Base-by-base conservation (phyloP, 2,113 vertebrate genomes). In the Semnornis frantzii region DNA sequence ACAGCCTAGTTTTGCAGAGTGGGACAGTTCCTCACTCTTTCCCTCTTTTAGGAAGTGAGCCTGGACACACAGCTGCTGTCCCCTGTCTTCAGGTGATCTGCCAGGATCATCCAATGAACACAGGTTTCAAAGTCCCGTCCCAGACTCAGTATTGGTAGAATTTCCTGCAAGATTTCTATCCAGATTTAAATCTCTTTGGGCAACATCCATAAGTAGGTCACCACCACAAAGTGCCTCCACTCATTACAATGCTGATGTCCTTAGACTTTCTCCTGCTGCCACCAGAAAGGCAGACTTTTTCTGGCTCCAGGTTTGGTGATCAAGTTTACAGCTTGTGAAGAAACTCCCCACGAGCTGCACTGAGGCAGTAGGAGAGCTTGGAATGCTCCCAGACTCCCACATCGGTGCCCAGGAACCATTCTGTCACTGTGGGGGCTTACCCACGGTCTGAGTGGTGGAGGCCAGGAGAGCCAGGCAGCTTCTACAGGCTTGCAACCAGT, bases 341-440 rank as follows among this genome's bases (percentile, higher is more conserved):
- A 25, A 62, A 25, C 20, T 48, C 23, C n/a, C 4, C n/a, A 31
- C 31, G 10, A 70, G 33, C 15, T 82, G 37, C 9, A 20, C 2
- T 44, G 37, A 71, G 28, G 23, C 27, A 25, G 2, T 58, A 27
- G 28, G 12, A 50, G 15, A 84, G 13, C 8, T 81, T 16, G 54
- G 34, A 50, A 18, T 4, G 3, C 9, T 21, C 20, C 17, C 58
- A 34, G 23, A 31, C 25, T 24, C 9, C 78, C 48, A 80, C 3
- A 31, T 71, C 28, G 59, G 21, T 4, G 6, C 18, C 20, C 21
- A 2, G 5, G 24, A 15, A 27, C 16, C 6, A 16, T 73, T 4
- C 18, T 75, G 19, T 30, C 0, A 0, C 54, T 27, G 20, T 57
- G 34, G 20, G 2, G 5, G 1, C 46, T 68, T 80, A 37, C 11